These are phyloP conservation scores for Sminthurinus signatus DNA, from an alignment of 1,140 invertebrate genomes.

Conservation along the genomic window DNA sequence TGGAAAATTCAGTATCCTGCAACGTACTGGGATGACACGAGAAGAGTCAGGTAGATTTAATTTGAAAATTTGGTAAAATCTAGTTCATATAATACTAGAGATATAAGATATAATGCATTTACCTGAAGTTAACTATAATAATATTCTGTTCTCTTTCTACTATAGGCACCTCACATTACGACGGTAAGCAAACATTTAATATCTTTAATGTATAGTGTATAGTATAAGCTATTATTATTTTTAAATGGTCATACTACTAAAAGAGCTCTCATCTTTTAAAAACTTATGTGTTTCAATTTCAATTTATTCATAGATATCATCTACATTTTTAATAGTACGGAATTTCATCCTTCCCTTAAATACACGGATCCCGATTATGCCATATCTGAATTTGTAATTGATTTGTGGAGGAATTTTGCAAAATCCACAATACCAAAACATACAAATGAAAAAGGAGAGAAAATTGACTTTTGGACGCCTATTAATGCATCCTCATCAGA, in stretches of 20 bases:
- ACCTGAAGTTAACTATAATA: background rate
- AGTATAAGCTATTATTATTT: background rate
- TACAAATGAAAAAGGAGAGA: background rate
- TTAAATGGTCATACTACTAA: background rate
- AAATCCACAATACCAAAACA: background rate
- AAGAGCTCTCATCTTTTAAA: too few species aligned
- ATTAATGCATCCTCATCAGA: background rate
- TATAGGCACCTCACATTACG: background rate
- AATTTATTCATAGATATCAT: too few species aligned
- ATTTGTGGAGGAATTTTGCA: background rate
- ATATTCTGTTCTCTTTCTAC: background rate
- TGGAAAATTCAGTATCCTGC: background rate
- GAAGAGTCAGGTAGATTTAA: background rate
- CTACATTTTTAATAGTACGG: background rate
- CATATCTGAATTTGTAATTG: background rate
- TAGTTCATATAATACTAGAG: background rate
- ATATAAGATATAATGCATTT: background rate
- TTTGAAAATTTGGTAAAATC: background rate
- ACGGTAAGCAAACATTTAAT: background rate
- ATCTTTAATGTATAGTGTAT: too few species aligned
- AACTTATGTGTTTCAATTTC: too few species aligned
- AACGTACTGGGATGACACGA: background rate
- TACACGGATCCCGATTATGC: background rate
- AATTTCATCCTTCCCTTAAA: background rate
- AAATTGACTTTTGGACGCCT: background rate